Evolutionary conservation across 1,140 invertebrate genomes (phyloP).

Genomic region (Drosophila leontia): DNA sequence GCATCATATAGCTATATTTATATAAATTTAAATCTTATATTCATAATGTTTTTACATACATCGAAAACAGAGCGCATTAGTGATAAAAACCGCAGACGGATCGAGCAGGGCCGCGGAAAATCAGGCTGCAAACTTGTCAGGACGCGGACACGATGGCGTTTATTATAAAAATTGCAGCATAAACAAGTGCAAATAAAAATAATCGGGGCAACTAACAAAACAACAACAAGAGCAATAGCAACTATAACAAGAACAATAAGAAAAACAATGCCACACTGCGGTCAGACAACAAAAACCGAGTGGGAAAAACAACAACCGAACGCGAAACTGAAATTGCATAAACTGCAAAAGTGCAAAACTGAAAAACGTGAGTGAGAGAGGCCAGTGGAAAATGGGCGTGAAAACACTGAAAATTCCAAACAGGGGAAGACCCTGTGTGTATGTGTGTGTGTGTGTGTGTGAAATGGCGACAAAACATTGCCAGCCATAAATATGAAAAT

Average conservation of each 20-base stretch:
- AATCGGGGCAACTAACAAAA: slow-evolving; percentile 28
- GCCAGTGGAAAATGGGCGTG: slow-evolving; percentile 22
- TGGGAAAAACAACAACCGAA: slow-evolving; percentile 2
- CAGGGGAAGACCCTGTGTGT: slow-evolving; percentile 1
- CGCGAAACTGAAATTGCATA: slow-evolving; percentile 46
- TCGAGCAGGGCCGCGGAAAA: slow-evolving; percentile 12
- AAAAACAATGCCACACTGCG: slow-evolving; percentile 48
- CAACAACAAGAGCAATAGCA: slow-evolving; percentile 24
- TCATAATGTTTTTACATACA: slow-evolving; percentile 46
- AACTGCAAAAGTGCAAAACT: slow-evolving; percentile 55
- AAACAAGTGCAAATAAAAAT: slow-evolving; percentile 64
- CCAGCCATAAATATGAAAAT: slow-evolving; percentile 49
- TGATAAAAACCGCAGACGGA: slow-evolving; percentile 60
- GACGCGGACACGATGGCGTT: slow-evolving; percentile 38
- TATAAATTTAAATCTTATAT: slow-evolving; percentile 40
- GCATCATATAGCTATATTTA: slow-evolving; percentile 3
- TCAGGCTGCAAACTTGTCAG: slow-evolving; percentile 10
- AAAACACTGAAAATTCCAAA: slow-evolving; percentile 16
- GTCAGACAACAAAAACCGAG: slow-evolving; percentile 34
- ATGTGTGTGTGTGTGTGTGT: slow-evolving; percentile 3
- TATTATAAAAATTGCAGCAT: slow-evolving; percentile 65
- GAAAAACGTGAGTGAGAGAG: slow-evolving; percentile 24
- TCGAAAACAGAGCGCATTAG: slow-evolving; percentile 40
- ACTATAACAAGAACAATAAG: slow-evolving; percentile 23
- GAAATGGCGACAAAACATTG: slow-evolving; percentile 42